Base-by-base conservation (phyloP, 2,888 invertebrate genomes). In the Tromatobia lineatoria region DNA sequence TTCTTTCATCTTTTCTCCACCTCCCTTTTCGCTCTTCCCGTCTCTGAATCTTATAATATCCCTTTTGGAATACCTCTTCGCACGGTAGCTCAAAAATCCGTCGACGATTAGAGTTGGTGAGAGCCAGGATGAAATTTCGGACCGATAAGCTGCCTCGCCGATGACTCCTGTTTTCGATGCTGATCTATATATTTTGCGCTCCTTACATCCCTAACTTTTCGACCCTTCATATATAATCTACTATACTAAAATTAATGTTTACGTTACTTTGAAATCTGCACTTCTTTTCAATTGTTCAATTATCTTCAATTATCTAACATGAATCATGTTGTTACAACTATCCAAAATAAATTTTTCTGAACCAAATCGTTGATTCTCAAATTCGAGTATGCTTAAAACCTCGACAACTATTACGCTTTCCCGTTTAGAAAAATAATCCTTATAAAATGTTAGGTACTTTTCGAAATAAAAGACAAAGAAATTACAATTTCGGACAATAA, bases 61-160 rank as follows among this genome's bases (percentile, higher is more conserved):
- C 69, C 23, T 34, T 38, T 34, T 38, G 50, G 78, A 74, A 75
- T 79, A 73, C 79, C 85, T 76, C 73, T 82, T 79, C 81, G 79
- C 85, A 89, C 91, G 87, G 91, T 91, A 90, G 91, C 90, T 23
- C 76, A 85, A 76, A 78, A 82, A 71, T 59, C 52, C 64, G 45
- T 38, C 34, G 18, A 50, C 81, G 81, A 84, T 84, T 78, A 81
- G 74, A 78, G 82, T 75, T 66, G 76, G 50, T 59, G 82, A 8
- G 54, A 71, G 50, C 59, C 47, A 75, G 77, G 77, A 20, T 80
- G 54, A 57, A 77, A 74, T 80, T 80, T 84, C 74, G 47, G 15
- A 38, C 54, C 59, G 73, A 73, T 83, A 80, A 83, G 66, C 59
- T 64, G 59, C 73, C 42, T 61, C 79, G 73, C 52, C 57, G 59